These are phyloP conservation scores for Taeniopygia guttata DNA, from an alignment of 2,797 vertebrate species.

Conservation along the genomic window DNA sequence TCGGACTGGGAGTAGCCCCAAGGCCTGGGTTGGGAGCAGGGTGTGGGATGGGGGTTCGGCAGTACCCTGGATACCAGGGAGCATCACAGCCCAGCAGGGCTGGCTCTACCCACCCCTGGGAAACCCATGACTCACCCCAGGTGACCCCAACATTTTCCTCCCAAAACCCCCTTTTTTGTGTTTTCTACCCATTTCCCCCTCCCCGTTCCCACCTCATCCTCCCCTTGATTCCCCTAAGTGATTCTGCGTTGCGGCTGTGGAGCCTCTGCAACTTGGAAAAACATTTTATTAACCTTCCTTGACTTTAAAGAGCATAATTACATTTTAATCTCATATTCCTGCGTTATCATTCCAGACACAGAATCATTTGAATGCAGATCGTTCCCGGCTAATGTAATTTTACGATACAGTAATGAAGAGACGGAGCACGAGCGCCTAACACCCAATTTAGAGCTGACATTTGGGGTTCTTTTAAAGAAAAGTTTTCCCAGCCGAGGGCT, in stretches of 20 bases:
- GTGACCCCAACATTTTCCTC: background rate
- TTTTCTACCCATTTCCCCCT: background rate
- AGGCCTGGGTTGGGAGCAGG: fast-evolving
- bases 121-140: background rate
- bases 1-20: fast-evolving
- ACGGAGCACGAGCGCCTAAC: background rate
- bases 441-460: conserved; percentile 62
- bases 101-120: background rate
- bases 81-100: background rate
- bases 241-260: conserved; percentile 22
- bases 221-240: conserved; percentile 63
- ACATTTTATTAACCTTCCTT: conserved; percentile 73
- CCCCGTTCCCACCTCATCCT: background rate
- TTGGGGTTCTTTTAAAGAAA: conserved; percentile 47
- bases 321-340: conserved; percentile 71
- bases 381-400: conserved; percentile 57
- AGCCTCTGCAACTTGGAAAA: conserved; percentile 46
- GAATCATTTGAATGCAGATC: conserved; percentile 67
- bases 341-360: conserved; percentile 71
- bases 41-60: background rate
- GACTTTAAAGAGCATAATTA: conserved; percentile 73
- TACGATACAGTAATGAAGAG: conserved; percentile 69
- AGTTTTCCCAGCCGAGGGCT: conserved; percentile 11
- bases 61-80: fast-evolving
- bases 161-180: fast-evolving